Percentiles rank a stretch among this genome's conserved stretches.
phyloP scores from a whole-genome alignment of 1,140 invertebrate genomes.

The Ceratitis capitata region DNA sequence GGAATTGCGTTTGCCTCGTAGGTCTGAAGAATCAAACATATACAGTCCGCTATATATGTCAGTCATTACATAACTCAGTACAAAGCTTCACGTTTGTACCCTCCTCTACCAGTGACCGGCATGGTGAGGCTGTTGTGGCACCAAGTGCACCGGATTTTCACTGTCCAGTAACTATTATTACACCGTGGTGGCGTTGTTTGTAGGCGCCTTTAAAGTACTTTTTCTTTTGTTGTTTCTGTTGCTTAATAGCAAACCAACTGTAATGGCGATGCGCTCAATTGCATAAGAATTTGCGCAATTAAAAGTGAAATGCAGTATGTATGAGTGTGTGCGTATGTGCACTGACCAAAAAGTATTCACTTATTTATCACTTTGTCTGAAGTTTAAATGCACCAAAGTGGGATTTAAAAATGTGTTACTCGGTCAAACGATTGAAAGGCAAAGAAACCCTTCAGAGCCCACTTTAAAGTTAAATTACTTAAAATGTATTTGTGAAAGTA shows the following conservation, averaged over 20 bases:
- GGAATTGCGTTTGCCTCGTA: not conserved
- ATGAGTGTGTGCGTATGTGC: not conserved
- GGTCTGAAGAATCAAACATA: not conserved
- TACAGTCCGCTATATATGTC: not conserved
- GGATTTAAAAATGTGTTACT: not conserved
- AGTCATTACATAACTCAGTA: not conserved
- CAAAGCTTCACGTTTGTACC: not conserved
- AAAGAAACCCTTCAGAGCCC: no score
- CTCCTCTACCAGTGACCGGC: not conserved
- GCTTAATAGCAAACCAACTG: not conserved
- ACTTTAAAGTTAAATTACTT: no score
- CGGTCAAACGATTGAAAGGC: not conserved
- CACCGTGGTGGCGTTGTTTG: not conserved
- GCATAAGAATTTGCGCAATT: conserved; percentile 22
- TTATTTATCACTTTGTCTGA: not conserved
- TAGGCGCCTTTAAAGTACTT: not conserved
- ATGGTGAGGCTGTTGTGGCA: not conserved
- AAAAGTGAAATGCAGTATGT: conserved; percentile 5
- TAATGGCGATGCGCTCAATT: conserved; percentile 10
- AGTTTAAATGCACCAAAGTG: not conserved
- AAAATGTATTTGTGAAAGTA: no score
- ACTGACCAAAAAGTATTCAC: not conserved
- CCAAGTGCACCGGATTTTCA: conserved; percentile 15
- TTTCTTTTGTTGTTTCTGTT: no score
- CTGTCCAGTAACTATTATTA: conserved; percentile 19